Evolutionary conservation across 2,888 invertebrate species (phyloP), one percentile per base, ranked within the genome.

Genomic region (Caenorhabditis sulstoni): DNA sequence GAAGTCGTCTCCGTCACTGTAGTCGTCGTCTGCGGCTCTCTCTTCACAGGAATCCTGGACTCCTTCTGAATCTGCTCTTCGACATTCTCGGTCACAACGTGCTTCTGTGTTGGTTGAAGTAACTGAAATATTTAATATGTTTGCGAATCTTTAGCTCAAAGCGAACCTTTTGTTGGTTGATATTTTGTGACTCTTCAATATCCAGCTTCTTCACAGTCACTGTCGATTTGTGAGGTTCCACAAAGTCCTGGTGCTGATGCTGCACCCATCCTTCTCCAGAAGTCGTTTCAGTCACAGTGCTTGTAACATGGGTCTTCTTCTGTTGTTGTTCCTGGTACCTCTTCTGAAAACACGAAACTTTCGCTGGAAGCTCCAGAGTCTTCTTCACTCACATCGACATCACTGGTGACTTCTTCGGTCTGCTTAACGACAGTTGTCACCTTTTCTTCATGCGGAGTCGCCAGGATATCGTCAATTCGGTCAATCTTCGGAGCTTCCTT

Each of bases 181-280:
- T 59, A 22, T 73, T 64, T n/a, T 66, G 45, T 2, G 59, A 50
- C 8, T 75, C 75, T 20, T 79, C 79, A 57, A 79, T 65, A 53
- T 79, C 66, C 52, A 79, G 23, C 23, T 61, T 75, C 53, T 79
- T 79, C 8, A 79, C 75, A 7, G 75, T 75, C 1, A 75, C 53
- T 14, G 80, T 76, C 1, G 80, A 75, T 22, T 59, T 75, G 23
- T 80, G 64, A 3, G 80, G 80, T 23, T 70, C 64, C 8, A 68
- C 58, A 37, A 79, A 68, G 47, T 79, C 75, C 47, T 80, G 75
- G 68, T 76, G 80, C 22, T 65, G 58, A 52, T 75, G 70, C 29
- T 80, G 75, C 39, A 80, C 64, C 79, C 83, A 83, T 73, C 81
- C 81, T 45, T 81, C 77, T 59, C 74, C 71, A 55, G 75, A 71